Evolutionary conservation across 2,113 vertebrate species (phyloP).

Genomic region (Petaurus breviceps): DNA sequence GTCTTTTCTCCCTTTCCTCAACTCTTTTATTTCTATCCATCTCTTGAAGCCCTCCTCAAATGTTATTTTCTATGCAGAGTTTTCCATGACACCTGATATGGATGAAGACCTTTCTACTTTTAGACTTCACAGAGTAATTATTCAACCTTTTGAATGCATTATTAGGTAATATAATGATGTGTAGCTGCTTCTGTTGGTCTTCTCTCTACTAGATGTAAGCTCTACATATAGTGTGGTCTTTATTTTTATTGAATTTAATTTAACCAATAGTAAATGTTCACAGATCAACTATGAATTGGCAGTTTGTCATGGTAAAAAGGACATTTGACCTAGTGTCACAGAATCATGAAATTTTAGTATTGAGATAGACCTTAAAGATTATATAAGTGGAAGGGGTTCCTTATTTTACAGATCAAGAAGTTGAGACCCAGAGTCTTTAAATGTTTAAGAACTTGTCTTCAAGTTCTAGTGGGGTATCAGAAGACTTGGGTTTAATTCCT

Average conservation of each 20-base stretch:
- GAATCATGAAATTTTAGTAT: background rate
- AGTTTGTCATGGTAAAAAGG: background rate
- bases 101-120: background rate
- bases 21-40: too few relatives aligned
- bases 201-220: background rate
- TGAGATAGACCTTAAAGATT: background rate
- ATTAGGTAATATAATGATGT: background rate
- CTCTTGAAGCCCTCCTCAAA: background rate
- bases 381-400: background rate
- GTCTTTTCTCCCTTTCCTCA: background rate
- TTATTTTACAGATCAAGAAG: conserved; percentile 10
- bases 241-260: background rate
- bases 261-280: background rate
- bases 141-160: background rate
- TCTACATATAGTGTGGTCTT: background rate
- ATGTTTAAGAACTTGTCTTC: background rate
- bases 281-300: background rate
- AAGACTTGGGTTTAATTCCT: background rate
- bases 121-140: background rate
- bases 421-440: background rate
- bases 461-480: background rate
- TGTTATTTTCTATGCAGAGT: background rate
- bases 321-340: background rate
- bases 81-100: background rate
- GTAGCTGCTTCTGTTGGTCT: background rate